Evolutionary conservation across 2,888 invertebrate species (phyloP).

Genomic region (Heliconius sara): DNA sequence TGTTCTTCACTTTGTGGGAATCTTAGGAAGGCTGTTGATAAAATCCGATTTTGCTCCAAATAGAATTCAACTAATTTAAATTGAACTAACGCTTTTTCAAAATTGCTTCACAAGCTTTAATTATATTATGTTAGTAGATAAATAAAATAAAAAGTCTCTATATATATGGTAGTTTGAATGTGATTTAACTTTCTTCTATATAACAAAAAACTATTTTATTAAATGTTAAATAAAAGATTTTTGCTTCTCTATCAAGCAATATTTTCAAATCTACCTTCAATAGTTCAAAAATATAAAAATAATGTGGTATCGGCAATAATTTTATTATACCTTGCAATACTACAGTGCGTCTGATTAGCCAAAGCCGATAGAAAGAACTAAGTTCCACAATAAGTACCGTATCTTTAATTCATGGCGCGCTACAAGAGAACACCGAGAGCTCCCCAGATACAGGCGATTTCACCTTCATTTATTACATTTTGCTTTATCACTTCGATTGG

Average conservation of each 20-base stretch:
- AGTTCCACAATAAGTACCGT: slow-evolving; percentile 30
- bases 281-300: too few species aligned
- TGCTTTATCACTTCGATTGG: slow-evolving; percentile 22
- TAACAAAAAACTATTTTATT: neutral
- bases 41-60: neutral
- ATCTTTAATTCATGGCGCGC: slow-evolving; percentile 41
- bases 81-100: too few species aligned
- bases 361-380: slow-evolving; percentile 13
- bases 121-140: neutral
- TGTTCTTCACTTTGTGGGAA: too few species aligned
- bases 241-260: neutral
- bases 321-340: neutral
- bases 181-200: neutral
- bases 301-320: neutral
- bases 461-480: slow-evolving; percentile 40
- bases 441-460: slow-evolving; percentile 39
- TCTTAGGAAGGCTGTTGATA: too few species aligned
- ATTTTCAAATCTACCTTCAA: neutral
- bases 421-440: slow-evolving; percentile 29
- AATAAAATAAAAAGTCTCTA: too few species aligned
- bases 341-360: neutral
- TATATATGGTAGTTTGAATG: neutral
- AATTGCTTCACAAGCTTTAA: too few species aligned
- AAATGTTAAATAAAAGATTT: neutral
- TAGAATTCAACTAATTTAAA: too few species aligned